Evolutionary conservation across 2,888 invertebrate genomes (phyloP).

Genomic region (Timema podura): DNA sequence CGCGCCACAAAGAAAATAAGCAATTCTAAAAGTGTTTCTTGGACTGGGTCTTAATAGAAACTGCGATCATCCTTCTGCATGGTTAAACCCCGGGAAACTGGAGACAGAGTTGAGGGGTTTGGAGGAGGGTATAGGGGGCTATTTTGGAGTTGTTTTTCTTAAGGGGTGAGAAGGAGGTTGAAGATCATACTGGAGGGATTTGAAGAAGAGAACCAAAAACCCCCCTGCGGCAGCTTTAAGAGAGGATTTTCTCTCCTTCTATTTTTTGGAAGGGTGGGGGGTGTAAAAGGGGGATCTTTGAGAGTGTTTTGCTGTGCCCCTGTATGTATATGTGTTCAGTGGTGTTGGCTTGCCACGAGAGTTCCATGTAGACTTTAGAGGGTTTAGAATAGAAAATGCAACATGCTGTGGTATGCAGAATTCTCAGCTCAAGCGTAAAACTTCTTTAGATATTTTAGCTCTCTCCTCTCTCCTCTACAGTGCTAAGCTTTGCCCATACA

Average conservation of each 20-base stretch:
- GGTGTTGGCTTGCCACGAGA: neutral
- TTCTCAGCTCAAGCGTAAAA: neutral
- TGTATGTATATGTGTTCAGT: neutral
- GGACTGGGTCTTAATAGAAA: slow-evolving; percentile 13
- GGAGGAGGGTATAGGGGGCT: neutral
- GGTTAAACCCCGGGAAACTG: neutral
- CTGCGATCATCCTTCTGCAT: neutral
- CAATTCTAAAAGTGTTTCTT: slow-evolving; percentile 2
- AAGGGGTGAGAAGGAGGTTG: neutral
- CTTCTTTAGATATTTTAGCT: too few relatives aligned
- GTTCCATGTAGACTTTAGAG: neutral
- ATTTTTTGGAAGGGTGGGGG: too few relatives aligned
- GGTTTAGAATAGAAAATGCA: neutral
- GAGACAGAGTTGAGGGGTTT: neutral
- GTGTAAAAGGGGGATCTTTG: too few relatives aligned
- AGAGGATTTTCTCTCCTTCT: slow-evolving; percentile 4
- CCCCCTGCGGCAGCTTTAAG: slow-evolving; percentile 12
- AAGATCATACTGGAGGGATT: neutral
- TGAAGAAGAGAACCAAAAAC: neutral
- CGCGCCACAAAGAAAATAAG: neutral
- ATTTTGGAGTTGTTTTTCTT: neutral
- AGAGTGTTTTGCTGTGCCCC: neutral
- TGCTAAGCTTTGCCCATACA: too few relatives aligned
- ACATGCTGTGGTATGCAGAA: neutral
- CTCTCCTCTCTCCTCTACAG: too few relatives aligned